Evolutionary conservation across 2,113 vertebrate species (phyloP), one percentile per base, ranked within the genome.

Genomic region (Istiophorus platypterus): DNA sequence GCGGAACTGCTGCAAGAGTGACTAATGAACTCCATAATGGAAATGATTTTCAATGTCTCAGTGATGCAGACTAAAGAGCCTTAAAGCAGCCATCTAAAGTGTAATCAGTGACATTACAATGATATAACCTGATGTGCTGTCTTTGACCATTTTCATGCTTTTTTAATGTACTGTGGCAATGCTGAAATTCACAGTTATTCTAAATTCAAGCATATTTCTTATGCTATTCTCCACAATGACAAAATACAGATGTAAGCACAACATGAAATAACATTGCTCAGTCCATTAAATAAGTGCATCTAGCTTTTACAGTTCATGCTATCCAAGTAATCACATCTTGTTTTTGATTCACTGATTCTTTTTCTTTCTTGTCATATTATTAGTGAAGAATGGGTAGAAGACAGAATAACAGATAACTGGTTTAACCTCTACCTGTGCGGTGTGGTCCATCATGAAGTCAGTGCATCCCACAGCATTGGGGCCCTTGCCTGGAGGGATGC

Each of bases 361-460:
- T 47, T 12, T 39, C 2, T 41, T 20, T 3, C 8, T 67, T 51
- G 18, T 27, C n/a, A 59, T 29, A 13, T 3, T 26, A 41, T 8
- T 14, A 9, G 12, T 64, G 22, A 8, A 58, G 22, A 27, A 26
- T 27, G 31, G 9, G 13, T 3, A 41, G 5, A 12, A 4, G 39
- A 41, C 11, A 17, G n/a, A 4, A 18, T 39, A 18, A 31, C 7
- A 7, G 9, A 27, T 2, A 15, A 12, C 7, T 24, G 54, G 15
- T 14, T 51, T 5, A n/a, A 51, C 10, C 6, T 31, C 34, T 93
- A 98, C 97, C 96, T 97, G 86, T 24, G 66, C 57, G 3, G 95
- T 95, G 70, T 96, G 92, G 77, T 96, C 94, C 89, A 95, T 95
- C 98, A 99, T 99, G 85, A 99, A 87, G 78, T 99, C 98, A 0